Base-by-base conservation (phyloP, 2,888 invertebrate genomes). In the Creontiades dilutus region DNA sequence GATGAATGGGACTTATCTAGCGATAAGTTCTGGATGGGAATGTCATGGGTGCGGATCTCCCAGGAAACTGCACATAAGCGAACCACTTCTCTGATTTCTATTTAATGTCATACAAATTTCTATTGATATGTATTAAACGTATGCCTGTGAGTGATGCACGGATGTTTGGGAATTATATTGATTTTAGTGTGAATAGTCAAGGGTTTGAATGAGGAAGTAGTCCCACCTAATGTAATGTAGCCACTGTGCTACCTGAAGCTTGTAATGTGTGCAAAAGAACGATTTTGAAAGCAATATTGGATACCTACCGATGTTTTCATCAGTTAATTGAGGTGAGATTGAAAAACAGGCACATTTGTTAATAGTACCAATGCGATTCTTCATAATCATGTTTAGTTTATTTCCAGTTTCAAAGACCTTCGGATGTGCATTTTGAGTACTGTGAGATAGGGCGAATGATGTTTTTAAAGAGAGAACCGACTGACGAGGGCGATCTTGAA, bases 351-450 rank as follows among this genome's bases (percentile, higher is more conserved):
- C n/a, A 57, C 16, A n/a, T n/a, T 57, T 57, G 13, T 57, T 5
- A n/a, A 57, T 57, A 57, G 19, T 57, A 37, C 11, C 16, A 16
- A 52, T 52, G 11, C 13, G 52, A 52, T 16, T 16, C 52, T 13
- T 16, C 16, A 5, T 52, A 52, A 52, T 52, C 2, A 7, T 68
- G 68, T 68, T 68, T 23, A 68, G 68, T 68, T 68, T 23, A 23
- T 68, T 68, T 68, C 23, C 68, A 68, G 68, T 68, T 68, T 23
- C 23, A 68, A 12, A 68, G 27, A 68, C 68, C 68, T 23, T 68
- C 68, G 23, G 68, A 68, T 23, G 68, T 23, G 68, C 68, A 23
- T 68, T 68, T 9, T 13, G 7, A 12, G 7, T 19, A 23, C 27
- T 68, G 68, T 68, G 68, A 3, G 68, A 27, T 19, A 19, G n/a